Conservation (phyloP, 2,888 invertebrate genomes). For the Orthosia gothica region DNA sequence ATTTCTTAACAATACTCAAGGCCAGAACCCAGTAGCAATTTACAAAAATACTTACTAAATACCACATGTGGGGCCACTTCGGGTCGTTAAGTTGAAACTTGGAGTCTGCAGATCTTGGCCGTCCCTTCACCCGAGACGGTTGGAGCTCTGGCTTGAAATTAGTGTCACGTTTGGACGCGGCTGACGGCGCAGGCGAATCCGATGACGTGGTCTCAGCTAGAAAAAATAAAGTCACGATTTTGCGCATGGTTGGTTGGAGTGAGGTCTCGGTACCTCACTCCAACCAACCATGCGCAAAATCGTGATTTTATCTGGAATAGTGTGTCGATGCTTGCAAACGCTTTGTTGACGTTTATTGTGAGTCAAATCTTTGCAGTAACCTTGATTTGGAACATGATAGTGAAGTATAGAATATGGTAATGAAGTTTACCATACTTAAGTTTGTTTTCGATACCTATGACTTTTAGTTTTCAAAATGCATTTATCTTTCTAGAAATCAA, state of each 20-base stretch:
- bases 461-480: too few relatives aligned
- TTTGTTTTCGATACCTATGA: too few relatives aligned
- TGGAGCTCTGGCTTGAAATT: conserved; percentile 90
- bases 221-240: conserved; percentile 59
- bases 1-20: neutral
- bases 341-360: conserved; percentile 8
- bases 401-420: neutral
- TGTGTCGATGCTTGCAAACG: conserved; percentile 27
- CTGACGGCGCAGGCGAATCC: conserved; percentile 78
- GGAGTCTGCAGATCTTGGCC: conserved; percentile 84
- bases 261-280: conserved; percentile 9
- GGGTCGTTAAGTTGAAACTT: conserved; percentile 95
- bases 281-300: too few relatives aligned
- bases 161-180: conserved; percentile 83
- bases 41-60: conserved; percentile 94
- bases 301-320: conserved; percentile 51
- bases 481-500: too few relatives aligned
- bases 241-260: conserved; percentile 24
- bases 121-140: conserved; percentile 95
- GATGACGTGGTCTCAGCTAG: conserved; percentile 79
- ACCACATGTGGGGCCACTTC: conserved; percentile 99
- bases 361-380: conserved; percentile 8
- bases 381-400: neutral
- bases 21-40: too few relatives aligned
- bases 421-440: too few relatives aligned